Percentiles rank a stretch among this genome's conserved stretches.
phyloP scores from a whole-genome alignment of 2,888 invertebrate genomes.

The Chirona hameri region DNA sequence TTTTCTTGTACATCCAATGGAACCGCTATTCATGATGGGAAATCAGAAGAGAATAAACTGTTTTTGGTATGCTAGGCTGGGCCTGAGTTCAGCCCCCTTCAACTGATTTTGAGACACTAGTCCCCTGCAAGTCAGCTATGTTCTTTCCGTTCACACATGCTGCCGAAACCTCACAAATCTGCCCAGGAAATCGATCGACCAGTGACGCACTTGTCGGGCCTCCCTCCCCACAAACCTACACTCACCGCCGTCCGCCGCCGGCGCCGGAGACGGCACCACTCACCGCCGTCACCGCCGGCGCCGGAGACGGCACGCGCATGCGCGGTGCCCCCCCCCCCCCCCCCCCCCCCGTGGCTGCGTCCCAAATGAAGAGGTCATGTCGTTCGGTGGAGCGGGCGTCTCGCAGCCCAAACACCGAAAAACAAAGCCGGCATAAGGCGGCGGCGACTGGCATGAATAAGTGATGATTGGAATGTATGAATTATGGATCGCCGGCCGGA shows the following conservation, averaged over 20 bases:
- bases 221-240: not conserved
- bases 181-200: not conserved
- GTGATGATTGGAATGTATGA: slow-evolving; percentile 27
- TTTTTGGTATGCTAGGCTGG: no score
- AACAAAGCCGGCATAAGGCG: slow-evolving; percentile 10
- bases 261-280: no score
- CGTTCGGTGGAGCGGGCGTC: not conserved
- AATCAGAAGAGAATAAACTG: no score
- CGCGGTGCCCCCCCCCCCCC: not conserved
- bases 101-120: no score
- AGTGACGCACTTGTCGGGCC: not conserved
- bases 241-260: not conserved
- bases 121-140: not conserved
- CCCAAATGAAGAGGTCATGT: not conserved
- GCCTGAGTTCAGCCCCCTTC: no score
- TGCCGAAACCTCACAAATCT: not conserved
- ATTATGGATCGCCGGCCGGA: not conserved
- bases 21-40: no score
- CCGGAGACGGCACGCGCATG: not conserved
- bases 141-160: not conserved
- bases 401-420: not conserved
- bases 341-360: not conserved
- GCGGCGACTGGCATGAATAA: slow-evolving; percentile 1
- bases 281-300: not conserved
- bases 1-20: no score